Conservation (phyloP, 2,113 vertebrate species). For the Myrmophylax atrothorax region DNA sequence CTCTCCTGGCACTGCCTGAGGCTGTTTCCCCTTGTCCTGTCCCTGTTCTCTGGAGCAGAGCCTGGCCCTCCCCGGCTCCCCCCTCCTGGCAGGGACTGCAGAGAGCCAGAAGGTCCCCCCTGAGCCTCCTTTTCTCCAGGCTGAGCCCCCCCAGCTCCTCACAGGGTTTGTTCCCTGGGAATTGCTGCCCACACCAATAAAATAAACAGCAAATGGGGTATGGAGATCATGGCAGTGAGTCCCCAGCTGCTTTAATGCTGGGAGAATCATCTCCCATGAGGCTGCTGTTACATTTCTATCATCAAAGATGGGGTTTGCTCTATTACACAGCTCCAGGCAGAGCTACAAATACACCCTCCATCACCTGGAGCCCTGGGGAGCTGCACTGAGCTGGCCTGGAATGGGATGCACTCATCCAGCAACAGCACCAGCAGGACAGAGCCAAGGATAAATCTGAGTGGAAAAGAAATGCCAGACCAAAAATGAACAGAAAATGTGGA, state of each 20-base stretch:
- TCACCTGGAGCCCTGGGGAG: neutral
- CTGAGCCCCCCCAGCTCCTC: neutral
- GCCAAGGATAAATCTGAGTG: neutral
- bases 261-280: neutral
- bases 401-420: fast-evolving
- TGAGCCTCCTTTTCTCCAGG: neutral
- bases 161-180: neutral
- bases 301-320: neutral
- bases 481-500: neutral
- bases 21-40: fast-evolving
- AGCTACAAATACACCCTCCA: neutral
- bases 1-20: fast-evolving
- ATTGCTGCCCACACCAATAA: neutral
- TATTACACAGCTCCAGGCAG: neutral
- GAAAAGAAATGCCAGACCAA: neutral
- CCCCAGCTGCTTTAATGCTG: neutral
- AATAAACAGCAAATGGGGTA: neutral
- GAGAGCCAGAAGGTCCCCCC: neutral
- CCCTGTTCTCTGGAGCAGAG: neutral
- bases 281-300: neutral
- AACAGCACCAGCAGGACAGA: neutral
- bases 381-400: fast-evolving
- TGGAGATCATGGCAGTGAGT: neutral
- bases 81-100: neutral
- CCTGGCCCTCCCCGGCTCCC: fast-evolving